Conservation (phyloP, 2,113 vertebrate genomes). For the Lepidothrix coronata region DNA sequence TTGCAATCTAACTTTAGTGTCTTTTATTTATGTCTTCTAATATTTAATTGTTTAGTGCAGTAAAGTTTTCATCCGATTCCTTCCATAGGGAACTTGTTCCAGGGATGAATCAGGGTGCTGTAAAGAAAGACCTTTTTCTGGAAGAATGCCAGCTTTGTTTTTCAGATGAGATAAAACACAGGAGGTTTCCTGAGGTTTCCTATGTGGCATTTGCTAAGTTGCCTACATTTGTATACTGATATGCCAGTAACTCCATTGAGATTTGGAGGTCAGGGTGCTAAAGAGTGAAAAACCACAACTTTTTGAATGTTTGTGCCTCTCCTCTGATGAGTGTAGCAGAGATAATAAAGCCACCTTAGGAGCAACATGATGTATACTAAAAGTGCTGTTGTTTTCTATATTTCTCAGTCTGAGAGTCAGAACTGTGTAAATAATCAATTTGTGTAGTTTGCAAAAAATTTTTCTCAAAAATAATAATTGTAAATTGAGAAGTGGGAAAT, state of each 20-base stretch:
- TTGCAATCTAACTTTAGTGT: not conserved
- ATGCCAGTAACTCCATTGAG: not conserved
- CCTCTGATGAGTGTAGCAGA: not conserved
- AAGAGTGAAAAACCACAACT: not conserved
- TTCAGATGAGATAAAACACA: not conserved
- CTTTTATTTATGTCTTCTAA: not conserved
- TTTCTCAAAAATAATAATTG: not conserved
- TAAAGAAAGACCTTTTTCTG: not conserved
- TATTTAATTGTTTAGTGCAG: not conserved
- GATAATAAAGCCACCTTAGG: not conserved
- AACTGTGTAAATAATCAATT: not conserved
- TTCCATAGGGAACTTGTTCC: not conserved
- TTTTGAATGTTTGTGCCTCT: not conserved
- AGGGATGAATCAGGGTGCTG: not conserved
- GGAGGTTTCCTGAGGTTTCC: not conserved
- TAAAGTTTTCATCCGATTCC: not conserved
- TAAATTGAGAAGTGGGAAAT: not conserved
- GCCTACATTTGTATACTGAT: not conserved
- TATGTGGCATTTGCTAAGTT: not conserved
- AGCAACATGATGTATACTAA: accelerated
- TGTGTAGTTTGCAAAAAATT: not conserved
- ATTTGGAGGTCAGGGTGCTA: not conserved
- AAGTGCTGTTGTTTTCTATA: not conserved
- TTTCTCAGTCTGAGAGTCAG: not conserved
- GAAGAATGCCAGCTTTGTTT: not conserved